These are phyloP conservation scores for Epicampocera succincta DNA, from an alignment of 2,888 invertebrate genomes.

Conservation along the genomic window DNA sequence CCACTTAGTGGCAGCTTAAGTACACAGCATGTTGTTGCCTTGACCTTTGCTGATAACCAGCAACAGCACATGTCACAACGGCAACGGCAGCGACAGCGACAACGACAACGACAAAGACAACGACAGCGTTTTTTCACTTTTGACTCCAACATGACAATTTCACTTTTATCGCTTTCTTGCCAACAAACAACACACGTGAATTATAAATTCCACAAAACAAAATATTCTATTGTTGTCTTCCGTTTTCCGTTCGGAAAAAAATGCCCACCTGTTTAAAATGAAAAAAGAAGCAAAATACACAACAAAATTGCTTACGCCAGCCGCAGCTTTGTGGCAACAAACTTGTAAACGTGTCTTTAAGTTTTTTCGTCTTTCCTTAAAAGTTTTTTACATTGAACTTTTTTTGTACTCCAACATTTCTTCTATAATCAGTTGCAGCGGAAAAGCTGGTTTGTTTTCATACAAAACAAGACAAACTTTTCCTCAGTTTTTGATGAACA, in stretches of 20 bases:
- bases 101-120: not conserved
- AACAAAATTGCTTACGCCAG: conserved; percentile 12
- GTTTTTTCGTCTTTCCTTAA: not conserved
- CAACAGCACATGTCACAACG: conserved; percentile 19
- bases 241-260: conserved; percentile 51
- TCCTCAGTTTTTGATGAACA: conserved; percentile 15
- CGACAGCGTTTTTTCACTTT: not conserved
- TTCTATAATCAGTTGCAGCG: not conserved
- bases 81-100: not conserved
- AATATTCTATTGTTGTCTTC: conserved; percentile 67
- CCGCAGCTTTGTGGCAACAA: conserved; percentile 27
- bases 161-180: conserved; percentile 36
- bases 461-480: conserved; percentile 23
- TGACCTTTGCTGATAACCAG: conserved; percentile 64
- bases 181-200: not conserved
- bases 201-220: not conserved
- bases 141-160: conserved; percentile 32
- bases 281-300: not conserved
- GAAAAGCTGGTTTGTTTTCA: conserved; percentile 32
- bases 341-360: conserved; percentile 20
- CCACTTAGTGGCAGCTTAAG: not conserved
- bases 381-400: not conserved
- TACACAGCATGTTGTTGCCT: conserved; percentile 48
- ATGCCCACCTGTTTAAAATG: conserved; percentile 58
- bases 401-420: conserved; percentile 5